phyloP scores from a whole-genome alignment of 2,888 invertebrate species.

The Nezara viridula region DNA sequence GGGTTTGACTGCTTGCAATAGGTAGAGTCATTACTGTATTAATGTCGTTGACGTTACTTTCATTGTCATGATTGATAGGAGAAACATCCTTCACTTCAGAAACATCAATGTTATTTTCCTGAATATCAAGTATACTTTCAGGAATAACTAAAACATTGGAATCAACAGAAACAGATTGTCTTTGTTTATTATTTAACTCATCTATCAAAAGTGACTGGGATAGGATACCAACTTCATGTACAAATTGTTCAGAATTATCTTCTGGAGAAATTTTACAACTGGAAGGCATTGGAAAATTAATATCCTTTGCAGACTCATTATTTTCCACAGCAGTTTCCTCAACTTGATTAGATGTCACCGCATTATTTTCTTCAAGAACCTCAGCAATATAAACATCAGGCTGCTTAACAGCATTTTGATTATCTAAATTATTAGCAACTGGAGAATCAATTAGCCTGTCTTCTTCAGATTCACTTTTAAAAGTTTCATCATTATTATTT shows the following conservation, averaged over 20 bases:
- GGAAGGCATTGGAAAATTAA: constrained; percentile 12
- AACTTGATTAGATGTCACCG: neutral
- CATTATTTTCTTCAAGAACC: constrained; percentile 15
- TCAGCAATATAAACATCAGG: neutral
- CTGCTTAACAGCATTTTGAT: neutral
- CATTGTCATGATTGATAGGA: neutral
- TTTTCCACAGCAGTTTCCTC: constrained; percentile 19
- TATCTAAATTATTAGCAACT: constrained; percentile 9
- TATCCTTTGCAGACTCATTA: neutral
- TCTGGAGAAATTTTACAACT: constrained; percentile 9
- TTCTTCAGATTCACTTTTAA: constrained; percentile 29
- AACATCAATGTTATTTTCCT: constrained; percentile 30
- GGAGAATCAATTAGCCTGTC: neutral
- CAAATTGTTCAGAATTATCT: constrained; percentile 30
- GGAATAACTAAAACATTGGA: constrained; percentile 26
- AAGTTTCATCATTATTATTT: constrained; percentile 72
- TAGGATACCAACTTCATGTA: neutral
- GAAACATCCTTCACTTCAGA: neutral
- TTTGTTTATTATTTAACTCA: constrained; percentile 16
- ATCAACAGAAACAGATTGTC: neutral
- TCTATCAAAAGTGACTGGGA: neutral
- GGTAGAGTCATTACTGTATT: constrained; percentile 37
- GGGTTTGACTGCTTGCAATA: neutral
- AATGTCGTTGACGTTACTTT: neutral
- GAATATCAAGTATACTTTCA: constrained; percentile 44